A percentile compares a stretch with the other conserved stretches of the same genome.
These are phyloP conservation scores for Dryadula phaetusa DNA, from an alignment of 2,888 invertebrate genomes.

Conservation along the genomic window DNA sequence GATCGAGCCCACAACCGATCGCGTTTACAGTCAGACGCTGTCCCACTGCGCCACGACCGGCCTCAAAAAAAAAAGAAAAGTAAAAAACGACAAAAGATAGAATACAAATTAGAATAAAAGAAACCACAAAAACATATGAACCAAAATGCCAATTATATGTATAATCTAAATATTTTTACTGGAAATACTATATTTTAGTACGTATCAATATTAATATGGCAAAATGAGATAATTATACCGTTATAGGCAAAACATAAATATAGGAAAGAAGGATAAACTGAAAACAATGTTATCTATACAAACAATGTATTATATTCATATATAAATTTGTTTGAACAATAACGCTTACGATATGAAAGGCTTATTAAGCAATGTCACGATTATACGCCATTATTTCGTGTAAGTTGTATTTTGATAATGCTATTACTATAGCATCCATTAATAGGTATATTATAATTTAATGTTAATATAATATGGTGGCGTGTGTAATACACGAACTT, in stretches of 20 bases:
- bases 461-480: background rate
- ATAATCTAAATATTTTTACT: too few species aligned
- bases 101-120: too few species aligned
- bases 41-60: too few species aligned
- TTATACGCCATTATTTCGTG: background rate
- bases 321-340: slow-evolving; percentile 14
- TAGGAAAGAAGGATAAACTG: background rate
- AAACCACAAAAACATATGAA: too few species aligned
- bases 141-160: background rate
- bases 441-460: background rate
- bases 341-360: slow-evolving; percentile 9
- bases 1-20: too few species aligned
- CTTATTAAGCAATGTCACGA: slow-evolving; percentile 9
- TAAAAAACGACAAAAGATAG: too few species aligned
- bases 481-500: background rate
- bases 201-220: background rate
- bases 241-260: background rate
- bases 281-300: slow-evolving; percentile 13
- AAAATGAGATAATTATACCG: background rate
- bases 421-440: background rate
- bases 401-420: slow-evolving; percentile 7
- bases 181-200: too few species aligned
- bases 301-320: slow-evolving; percentile 11
- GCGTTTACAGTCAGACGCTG: too few species aligned
- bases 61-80: too few species aligned